Conservation (phyloP, 2,797 vertebrate genomes). For the Melanotaenia parkinsoni region DNA sequence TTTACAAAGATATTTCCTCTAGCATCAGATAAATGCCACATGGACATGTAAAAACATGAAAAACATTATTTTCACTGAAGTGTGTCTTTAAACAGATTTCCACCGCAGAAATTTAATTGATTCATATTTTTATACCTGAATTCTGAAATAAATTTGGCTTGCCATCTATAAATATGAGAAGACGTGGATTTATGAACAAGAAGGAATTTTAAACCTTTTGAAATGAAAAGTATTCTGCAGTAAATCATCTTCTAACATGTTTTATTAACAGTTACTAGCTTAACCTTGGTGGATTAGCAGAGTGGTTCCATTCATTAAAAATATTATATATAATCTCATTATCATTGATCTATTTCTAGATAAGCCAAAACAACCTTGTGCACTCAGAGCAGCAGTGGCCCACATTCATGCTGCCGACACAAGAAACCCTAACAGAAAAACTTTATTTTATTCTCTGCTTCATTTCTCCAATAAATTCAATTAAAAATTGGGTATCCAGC, state of each 20-base stretch:
- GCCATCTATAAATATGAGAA: too few species aligned
- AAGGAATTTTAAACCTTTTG: too few species aligned
- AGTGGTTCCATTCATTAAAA: slow-evolving; percentile 60
- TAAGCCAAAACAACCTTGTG: slow-evolving; percentile 74
- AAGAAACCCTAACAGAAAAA: background rate
- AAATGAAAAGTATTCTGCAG: background rate
- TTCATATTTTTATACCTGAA: too few species aligned
- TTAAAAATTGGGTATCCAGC: too few species aligned
- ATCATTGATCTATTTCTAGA: slow-evolving; percentile 78
- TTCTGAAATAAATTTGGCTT: too few species aligned
- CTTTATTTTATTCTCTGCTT: background rate
- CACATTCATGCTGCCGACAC: slow-evolving; percentile 7
- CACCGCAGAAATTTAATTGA: too few species aligned
- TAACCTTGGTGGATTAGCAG: slow-evolving; percentile 47
- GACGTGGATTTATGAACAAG: too few species aligned
- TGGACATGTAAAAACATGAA: too few species aligned
- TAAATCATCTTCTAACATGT: slow-evolving; percentile 4
- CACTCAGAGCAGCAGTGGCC: slow-evolving; percentile 22
- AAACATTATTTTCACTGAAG: too few species aligned
- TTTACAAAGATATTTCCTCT: too few species aligned
- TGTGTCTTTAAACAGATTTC: too few species aligned
- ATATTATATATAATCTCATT: slow-evolving; percentile 79
- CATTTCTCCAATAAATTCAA: background rate
- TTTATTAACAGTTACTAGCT: slow-evolving; percentile 42
- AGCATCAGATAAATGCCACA: too few species aligned